Evolutionary conservation across 1,140 invertebrate genomes (phyloP).

Genomic region (Sitobion miscanthi): DNA sequence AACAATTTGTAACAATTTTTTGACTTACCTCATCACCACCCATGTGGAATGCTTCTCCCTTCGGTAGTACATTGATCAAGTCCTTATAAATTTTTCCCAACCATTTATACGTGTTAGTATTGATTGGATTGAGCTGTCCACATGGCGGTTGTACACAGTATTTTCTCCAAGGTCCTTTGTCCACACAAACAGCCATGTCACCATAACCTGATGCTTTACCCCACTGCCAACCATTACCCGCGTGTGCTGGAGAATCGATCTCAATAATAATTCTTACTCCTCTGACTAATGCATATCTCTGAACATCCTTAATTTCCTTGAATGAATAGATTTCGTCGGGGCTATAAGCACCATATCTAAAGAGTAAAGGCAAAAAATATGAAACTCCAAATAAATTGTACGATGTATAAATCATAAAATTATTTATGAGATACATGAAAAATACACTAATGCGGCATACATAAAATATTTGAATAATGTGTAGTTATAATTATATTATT

Average conservation of each 20-base stretch:
- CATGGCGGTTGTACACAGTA: slow-evolving; percentile 84
- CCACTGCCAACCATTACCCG: slow-evolving; percentile 83
- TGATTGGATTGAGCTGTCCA: slow-evolving; percentile 83
- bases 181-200: slow-evolving; percentile 77
- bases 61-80: slow-evolving; percentile 69
- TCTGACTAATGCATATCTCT: slow-evolving; percentile 73
- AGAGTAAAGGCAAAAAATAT: not conserved
- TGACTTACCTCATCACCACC: slow-evolving; percentile 82
- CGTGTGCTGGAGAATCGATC: slow-evolving; percentile 85
- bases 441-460: not conserved
- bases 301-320: slow-evolving; percentile 71
- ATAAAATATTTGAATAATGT: not conserved
- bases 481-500: not conserved
- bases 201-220: slow-evolving; percentile 68
- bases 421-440: not conserved
- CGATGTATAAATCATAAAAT: not conserved
- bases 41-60: slow-evolving; percentile 75
- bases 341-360: slow-evolving; percentile 76
- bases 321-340: slow-evolving; percentile 72
- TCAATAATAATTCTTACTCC: slow-evolving; percentile 81
- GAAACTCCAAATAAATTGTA: not conserved
- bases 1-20: not conserved
- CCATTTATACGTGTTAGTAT: slow-evolving; percentile 75
- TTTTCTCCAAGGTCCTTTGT: slow-evolving; percentile 74
- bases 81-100: slow-evolving; percentile 75